Percentiles rank a stretch among this genome's conserved stretches.
These are phyloP conservation scores for Leptobrachium leishanense DNA, from an alignment of 2,113 vertebrate species.

Conservation along the genomic window DNA sequence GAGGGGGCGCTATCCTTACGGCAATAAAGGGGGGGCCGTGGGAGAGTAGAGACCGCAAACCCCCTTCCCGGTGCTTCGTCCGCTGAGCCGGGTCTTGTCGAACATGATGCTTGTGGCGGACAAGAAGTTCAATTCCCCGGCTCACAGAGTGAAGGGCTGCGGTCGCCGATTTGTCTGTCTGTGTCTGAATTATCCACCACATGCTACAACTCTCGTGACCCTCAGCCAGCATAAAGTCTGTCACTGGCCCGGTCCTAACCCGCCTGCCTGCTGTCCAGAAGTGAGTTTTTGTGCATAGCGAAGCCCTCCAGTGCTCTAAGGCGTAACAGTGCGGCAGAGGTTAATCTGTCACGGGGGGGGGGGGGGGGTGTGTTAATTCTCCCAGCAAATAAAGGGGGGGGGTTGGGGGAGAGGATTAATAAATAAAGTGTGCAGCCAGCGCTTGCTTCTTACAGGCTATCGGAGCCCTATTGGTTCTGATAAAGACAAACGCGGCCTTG, in stretches of 20 bases:
- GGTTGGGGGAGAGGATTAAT: neutral
- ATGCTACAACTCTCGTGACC: no score
- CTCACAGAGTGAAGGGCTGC: neutral
- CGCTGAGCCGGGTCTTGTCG: neutral
- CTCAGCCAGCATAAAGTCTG: no score
- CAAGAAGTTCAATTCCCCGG: neutral
- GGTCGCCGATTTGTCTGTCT: no score
- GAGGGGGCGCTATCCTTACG: neutral
- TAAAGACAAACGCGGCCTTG: slow-evolving; percentile 9
- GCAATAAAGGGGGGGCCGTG: no score
- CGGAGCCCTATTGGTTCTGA: slow-evolving; percentile 5
- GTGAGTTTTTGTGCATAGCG: neutral
- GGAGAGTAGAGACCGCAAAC: neutral
- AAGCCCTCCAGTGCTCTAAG: neutral
- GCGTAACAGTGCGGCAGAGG: neutral
- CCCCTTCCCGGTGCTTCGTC: neutral
- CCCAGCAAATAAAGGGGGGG: neutral
- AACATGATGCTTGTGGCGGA: neutral
- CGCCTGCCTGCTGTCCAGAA: no score
- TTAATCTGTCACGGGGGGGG: neutral
- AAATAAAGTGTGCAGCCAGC: neutral
- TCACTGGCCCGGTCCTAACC: no score
- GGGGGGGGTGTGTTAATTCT: neutral
- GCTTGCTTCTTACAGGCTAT: neutral
- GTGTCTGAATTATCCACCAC: no score